Evolutionary conservation across 2,113 vertebrate species (phyloP).

Genomic region (Opisthocomus hoazin): DNA sequence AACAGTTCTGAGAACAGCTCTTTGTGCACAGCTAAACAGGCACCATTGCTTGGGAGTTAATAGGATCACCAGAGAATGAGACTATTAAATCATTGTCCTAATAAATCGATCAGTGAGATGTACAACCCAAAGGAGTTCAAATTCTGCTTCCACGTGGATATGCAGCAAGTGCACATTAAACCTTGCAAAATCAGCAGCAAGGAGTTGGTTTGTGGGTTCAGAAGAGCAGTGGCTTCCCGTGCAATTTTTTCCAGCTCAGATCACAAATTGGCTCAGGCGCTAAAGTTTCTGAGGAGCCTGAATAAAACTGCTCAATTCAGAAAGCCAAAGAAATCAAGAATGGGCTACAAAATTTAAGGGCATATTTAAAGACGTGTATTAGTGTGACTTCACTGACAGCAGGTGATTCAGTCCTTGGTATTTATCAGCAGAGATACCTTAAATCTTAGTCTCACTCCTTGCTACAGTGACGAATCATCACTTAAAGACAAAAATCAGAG

Average conservation of each 20-base stretch:
- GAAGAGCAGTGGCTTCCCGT: not conserved
- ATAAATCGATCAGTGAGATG: slow-evolving; percentile 16
- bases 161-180: not conserved
- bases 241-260: not conserved
- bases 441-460: not conserved
- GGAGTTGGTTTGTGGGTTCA: not conserved
- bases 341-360: not conserved
- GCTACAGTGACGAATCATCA: not conserved
- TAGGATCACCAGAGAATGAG: not conserved
- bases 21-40: not conserved
- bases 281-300: not conserved
- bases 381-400: not conserved
- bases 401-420: not conserved
- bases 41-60: slow-evolving; percentile 2
- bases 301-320: not conserved
- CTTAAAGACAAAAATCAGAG: not conserved
- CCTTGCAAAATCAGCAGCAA: slow-evolving; percentile 41
- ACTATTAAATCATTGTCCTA: slow-evolving; percentile 22
- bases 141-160: slow-evolving; percentile 60
- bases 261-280: not conserved
- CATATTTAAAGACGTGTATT: not conserved
- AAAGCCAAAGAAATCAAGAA: not conserved
- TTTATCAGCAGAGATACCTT: not conserved
- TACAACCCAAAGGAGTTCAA: slow-evolving; percentile 36
- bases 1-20: slow-evolving; percentile 27